These are phyloP conservation scores for Bombyx mandarina DNA, from an alignment of 1,140 invertebrate species.

Conservation along the genomic window DNA sequence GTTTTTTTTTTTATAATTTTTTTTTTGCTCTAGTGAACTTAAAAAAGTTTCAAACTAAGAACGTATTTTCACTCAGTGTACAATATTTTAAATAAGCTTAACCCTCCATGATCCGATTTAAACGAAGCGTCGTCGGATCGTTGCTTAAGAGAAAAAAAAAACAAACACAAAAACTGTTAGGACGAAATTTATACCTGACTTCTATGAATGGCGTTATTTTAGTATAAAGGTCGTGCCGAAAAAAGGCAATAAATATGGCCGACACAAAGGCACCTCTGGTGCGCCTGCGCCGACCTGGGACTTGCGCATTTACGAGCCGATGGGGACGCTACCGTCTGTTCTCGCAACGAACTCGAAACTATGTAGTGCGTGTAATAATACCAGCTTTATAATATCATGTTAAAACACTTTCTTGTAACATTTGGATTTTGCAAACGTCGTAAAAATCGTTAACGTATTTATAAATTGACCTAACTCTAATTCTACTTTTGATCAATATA, in stretches of 20 bases:
- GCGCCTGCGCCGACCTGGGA: constrained; percentile 48
- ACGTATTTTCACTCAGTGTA: neutral
- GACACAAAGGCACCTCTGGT: constrained; percentile 59
- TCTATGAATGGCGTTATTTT: constrained; percentile 64
- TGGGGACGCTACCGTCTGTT: constrained; percentile 24
- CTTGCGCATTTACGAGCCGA: constrained; percentile 49
- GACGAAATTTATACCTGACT: constrained; percentile 63
- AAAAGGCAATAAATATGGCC: constrained; percentile 63
- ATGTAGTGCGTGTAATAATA: neutral
- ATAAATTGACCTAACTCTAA: too few species aligned
- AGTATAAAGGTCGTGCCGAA: constrained; percentile 45
- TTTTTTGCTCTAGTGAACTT: too few species aligned
- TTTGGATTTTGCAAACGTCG: too few species aligned
- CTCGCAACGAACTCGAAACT: constrained; percentile 11
- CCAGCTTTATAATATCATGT: neutral
- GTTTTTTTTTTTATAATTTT: too few species aligned
- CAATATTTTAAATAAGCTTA: constrained; percentile 2
- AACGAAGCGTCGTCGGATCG: constrained; percentile 19
- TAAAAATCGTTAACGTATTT: too few species aligned
- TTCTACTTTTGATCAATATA: too few species aligned
- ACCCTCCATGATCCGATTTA: constrained; percentile 18
- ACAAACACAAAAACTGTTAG: constrained; percentile 44
- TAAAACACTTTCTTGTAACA: too few species aligned
- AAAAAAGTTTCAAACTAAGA: too few species aligned
- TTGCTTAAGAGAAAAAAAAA: constrained; percentile 47